Conservation (phyloP, 2,113 vertebrate genomes). For the Notarius lentiginosus region DNA sequence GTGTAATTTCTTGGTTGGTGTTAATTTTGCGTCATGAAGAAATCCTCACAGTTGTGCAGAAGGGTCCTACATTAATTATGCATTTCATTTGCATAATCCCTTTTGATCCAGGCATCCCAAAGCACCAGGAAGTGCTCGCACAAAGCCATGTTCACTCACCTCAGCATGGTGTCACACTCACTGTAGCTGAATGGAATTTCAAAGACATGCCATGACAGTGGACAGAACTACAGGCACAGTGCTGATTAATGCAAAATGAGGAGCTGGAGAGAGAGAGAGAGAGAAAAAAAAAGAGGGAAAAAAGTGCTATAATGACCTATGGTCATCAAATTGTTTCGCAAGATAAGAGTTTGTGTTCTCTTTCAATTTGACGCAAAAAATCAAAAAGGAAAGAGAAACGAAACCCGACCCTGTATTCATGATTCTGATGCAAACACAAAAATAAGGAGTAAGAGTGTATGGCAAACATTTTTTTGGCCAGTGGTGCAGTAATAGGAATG, state of each 20-base stretch:
- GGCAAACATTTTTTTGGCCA: not conserved
- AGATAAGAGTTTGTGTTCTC: not conserved
- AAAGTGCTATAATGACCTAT: not conserved
- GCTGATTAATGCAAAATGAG: constrained; percentile 13
- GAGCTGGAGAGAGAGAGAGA: not conserved
- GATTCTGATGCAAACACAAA: not conserved
- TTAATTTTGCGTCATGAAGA: constrained; percentile 12
- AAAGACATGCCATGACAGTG: constrained; percentile 32
- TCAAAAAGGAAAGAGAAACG: not conserved
- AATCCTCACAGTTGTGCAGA: constrained; percentile 27
- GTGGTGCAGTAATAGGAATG: not conserved
- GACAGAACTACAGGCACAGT: not conserved
- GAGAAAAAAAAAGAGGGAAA: too few species aligned
- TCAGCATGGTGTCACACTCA: constrained; percentile 28
- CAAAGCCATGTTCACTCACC: constrained; percentile 24
- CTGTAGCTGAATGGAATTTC: constrained; percentile 21
- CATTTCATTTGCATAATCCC: constrained; percentile 47
- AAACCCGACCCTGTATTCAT: not conserved
- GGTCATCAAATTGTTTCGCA: not conserved
- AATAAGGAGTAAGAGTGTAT: not conserved
- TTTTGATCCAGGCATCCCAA: constrained; percentile 40
- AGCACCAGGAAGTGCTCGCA: constrained; percentile 11
- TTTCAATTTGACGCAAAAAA: not conserved
- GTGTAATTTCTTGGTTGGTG: constrained; percentile 12
- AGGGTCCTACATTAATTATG: constrained; percentile 39